Evolutionary conservation across 64 coral and sea anemone genomes (phyloP).

Genomic region (Montipora foliosa): DNA sequence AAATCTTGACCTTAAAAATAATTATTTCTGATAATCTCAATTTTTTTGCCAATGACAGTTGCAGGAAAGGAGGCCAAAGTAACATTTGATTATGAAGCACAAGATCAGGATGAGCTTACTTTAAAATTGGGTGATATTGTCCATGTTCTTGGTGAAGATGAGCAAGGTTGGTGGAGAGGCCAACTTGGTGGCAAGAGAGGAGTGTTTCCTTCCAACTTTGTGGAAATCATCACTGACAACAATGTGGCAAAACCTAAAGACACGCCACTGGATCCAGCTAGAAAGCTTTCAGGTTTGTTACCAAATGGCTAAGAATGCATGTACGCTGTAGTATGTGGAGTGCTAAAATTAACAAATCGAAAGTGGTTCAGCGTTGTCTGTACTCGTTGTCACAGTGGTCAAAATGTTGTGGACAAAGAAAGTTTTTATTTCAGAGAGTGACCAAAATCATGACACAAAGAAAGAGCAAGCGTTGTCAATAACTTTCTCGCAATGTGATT

Average conservation of each 20-base stretch:
- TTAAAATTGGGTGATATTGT: slow-evolving; percentile 71
- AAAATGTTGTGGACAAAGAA: no score
- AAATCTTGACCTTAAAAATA: no score
- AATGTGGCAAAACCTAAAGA: not conserved
- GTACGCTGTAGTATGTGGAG: no score
- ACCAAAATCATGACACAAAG: no score
- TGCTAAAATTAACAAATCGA: no score
- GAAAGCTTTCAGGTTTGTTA: not conserved
- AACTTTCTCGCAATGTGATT: no score
- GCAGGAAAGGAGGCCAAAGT: slow-evolving; percentile 80
- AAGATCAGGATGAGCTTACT: slow-evolving; percentile 82
- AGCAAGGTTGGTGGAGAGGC: slow-evolving; percentile 94
- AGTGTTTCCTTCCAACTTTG: slow-evolving; percentile 96
- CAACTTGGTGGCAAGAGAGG: slow-evolving; percentile 55
- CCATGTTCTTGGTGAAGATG: slow-evolving; percentile 65
- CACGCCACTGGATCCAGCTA: not conserved
- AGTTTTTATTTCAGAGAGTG: no score
- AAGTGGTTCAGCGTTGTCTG: no score
- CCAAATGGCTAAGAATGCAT: no score
- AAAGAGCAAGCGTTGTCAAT: no score
- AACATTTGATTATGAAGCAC: slow-evolving; percentile 89
- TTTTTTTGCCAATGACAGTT: not conserved
- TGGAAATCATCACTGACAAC: slow-evolving; percentile 73
- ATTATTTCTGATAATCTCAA: no score
- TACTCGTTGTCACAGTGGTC: no score